phyloP scores from a whole-genome alignment of 2,797 vertebrate genomes.

The Coregonus sp. region DNA sequence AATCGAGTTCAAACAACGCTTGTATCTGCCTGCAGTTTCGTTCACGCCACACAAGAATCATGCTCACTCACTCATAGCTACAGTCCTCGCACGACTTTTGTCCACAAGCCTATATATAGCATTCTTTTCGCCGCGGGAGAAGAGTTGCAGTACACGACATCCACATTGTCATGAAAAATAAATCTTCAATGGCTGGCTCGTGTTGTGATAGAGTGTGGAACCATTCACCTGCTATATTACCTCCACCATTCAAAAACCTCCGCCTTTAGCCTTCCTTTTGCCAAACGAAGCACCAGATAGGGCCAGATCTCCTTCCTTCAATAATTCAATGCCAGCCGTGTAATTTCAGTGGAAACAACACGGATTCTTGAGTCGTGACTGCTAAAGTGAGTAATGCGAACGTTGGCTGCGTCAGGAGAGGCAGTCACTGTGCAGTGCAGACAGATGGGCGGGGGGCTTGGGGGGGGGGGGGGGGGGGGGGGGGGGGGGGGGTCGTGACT shows the following conservation, averaged over 20 bases:
- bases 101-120: not conserved
- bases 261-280: slow-evolving; percentile 68
- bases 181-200: slow-evolving; percentile 25
- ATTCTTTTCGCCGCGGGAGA: not conserved
- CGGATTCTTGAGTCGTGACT: slow-evolving; percentile 98
- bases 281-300: slow-evolving; percentile 74
- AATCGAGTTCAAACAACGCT: slow-evolving; percentile 18
- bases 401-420: slow-evolving; percentile 95
- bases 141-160: slow-evolving; percentile 16
- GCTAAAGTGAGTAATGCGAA: slow-evolving; percentile 97
- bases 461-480: slow-evolving; percentile 93
- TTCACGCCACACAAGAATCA: slow-evolving; percentile 17
- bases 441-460: slow-evolving; percentile 66
- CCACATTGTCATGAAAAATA: slow-evolving; percentile 7
- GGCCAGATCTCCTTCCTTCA: slow-evolving; percentile 81
- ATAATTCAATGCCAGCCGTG: slow-evolving; percentile 85
- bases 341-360: slow-evolving; percentile 89
- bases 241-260: slow-evolving; percentile 63
- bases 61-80: slow-evolving; percentile 3
- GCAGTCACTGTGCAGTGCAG: slow-evolving; percentile 95
- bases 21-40: slow-evolving; percentile 26
- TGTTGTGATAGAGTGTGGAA: slow-evolving; percentile 28
- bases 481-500: slow-evolving; percentile 98
- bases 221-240: slow-evolving; percentile 45
- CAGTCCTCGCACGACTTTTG: slow-evolving; percentile 17